Evolutionary conservation across 2,797 vertebrate genomes (phyloP), one percentile per base, ranked within the genome.

Genomic region (Cyprinodon diabolis): DNA sequence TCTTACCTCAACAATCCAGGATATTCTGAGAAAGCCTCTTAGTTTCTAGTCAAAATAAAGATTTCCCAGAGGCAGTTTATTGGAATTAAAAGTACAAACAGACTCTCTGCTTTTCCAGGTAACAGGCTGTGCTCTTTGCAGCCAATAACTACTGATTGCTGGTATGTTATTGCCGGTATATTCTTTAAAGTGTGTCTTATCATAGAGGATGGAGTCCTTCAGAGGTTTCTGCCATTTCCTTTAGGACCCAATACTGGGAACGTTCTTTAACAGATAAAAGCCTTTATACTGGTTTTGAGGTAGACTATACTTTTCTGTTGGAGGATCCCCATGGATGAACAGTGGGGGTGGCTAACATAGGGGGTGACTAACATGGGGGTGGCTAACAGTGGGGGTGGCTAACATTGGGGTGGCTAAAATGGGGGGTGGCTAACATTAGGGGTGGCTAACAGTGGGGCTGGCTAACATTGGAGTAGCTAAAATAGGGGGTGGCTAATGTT

Each of bases 11-110:
- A 48, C 71, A 52, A 57, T 40, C 7, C 40, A 55, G 52, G 17
- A 9, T n/a, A 37, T 74, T 74, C 63, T 57, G 19, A 49, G 72
- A 72, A 74, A 1, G 7, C 15, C 47, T n/a, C 10, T 30, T 65
- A 2, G 25, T 25, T 21, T 17, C 56, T 43, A 40, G 51, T 43
- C 2, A 10, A 23, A 2, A 25, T 7, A 73, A 19, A 48, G 43
- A 58, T 74, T 66, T 67, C 54, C 68, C 4, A 1, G 54, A 51
- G 55, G 21, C 10, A 6, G 12, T 49, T 68, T 49, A 57, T 45
- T 14, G 19, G 23, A 57, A 23, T 68, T 17, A 49, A 58, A 49
- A 7, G 25, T 56, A 1, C 10, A 21, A n/a, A 19, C 11, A 56
- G 25, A 57, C 25, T 5, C 4, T 58, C 9, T 4, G 21, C 35